Conservation (phyloP, 2,888 invertebrate genomes). For the Aricia artaxerxes region DNA sequence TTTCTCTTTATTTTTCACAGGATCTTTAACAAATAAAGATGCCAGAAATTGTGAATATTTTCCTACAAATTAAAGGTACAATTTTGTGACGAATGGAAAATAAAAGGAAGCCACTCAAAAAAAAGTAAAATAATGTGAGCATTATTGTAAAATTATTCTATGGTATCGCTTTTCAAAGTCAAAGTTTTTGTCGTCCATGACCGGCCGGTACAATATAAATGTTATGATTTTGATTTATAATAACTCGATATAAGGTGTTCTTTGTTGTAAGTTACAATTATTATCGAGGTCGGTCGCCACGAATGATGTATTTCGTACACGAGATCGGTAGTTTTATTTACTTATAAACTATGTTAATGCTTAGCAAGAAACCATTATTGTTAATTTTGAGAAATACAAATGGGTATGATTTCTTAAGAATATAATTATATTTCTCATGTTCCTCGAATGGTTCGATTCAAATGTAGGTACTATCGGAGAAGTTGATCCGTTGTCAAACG, state of each 20-base stretch:
- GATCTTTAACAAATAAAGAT: not conserved
- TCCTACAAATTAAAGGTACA: not conserved
- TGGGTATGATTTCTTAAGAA: not conserved
- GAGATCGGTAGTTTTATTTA: not conserved
- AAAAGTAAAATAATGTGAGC: not conserved
- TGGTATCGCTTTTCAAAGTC: not conserved
- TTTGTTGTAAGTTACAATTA: not conserved
- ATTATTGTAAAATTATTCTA: not conserved
- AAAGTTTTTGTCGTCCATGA: slow-evolving; percentile 1
- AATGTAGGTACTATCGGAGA: not conserved
- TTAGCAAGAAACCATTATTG: slow-evolving; percentile 13
- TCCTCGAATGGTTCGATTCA: not conserved
- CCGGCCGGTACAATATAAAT: not conserved
- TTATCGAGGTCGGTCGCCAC: not conserved
- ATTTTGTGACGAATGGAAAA: not conserved
- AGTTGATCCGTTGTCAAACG: too few species aligned
- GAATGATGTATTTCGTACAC: slow-evolving; percentile 11
- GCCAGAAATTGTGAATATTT: not conserved
- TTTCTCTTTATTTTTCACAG: not conserved
- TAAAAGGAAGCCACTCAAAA: not conserved
- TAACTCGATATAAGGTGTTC: not conserved
- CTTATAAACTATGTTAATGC: slow-evolving; percentile 24
- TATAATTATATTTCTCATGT: not conserved
- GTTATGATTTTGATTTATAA: not conserved
- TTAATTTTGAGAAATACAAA: not conserved